Percentiles rank a stretch among this genome's conserved stretches.
Evolutionary conservation across 2,113 vertebrate species (phyloP).

Genomic region (Phaethornis superciliosus): DNA sequence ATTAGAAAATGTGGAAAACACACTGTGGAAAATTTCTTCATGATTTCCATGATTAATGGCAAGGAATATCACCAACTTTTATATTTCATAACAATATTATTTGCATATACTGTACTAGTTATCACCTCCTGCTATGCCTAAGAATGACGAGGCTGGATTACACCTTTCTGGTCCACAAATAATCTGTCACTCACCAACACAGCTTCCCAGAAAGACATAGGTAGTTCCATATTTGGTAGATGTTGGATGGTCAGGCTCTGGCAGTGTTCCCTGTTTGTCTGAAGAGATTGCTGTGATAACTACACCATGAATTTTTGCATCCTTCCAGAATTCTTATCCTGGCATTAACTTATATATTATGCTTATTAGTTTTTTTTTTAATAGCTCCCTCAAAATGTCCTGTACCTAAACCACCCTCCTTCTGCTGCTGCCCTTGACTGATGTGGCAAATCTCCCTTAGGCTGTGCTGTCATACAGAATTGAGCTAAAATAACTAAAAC

Average conservation of each 20-base stretch:
- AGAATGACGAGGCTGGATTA: not conserved
- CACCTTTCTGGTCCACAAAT: accelerated
- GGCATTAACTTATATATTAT: not conserved
- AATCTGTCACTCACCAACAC: not conserved
- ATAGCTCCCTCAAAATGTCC: not conserved
- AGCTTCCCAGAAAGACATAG: not conserved
- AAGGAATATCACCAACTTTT: not conserved
- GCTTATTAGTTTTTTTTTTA: not conserved
- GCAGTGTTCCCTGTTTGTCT: not conserved
- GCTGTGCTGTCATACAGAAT: not conserved
- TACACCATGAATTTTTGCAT: not conserved
- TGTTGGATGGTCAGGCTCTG: not conserved
- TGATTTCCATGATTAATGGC: accelerated
- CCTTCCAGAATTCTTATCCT: not conserved
- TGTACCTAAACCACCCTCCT: not conserved
- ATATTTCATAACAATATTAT: not conserved
- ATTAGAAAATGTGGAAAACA: not conserved
- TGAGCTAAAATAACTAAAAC: not conserved
- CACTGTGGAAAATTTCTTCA: too few species aligned
- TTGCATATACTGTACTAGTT: not conserved
- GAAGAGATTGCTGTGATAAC: not conserved
- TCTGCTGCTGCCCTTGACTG: not conserved
- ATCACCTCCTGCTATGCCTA: not conserved
- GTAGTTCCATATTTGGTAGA: not conserved
- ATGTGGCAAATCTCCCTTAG: not conserved